Conservation (phyloP, 2,113 vertebrate genomes). For the Corvus moneduloides region DNA sequence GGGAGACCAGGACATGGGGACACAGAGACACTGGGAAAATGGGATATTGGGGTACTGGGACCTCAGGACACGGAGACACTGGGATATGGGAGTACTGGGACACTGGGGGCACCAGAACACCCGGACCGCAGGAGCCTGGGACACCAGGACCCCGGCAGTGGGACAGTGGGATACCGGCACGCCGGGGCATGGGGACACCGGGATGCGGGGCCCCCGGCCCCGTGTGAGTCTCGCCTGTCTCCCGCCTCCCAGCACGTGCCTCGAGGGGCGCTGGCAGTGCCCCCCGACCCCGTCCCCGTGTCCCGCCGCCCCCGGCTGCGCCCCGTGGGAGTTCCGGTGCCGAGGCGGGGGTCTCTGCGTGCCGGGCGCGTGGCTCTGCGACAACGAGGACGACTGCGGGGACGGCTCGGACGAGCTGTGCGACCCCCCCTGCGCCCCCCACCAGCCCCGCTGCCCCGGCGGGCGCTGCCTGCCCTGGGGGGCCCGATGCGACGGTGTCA, state of each 20-base stretch:
- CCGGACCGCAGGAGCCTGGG: background rate
- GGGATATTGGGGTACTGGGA: too few species aligned
- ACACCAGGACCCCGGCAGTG: background rate
- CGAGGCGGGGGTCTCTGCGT: conserved; percentile 75
- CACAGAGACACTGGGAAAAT: rapidly evolving
- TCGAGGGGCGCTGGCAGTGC: conserved; percentile 79
- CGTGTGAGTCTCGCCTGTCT: rapidly evolving
- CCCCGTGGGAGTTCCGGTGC: conserved; percentile 79
- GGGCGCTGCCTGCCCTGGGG: conserved; percentile 79
- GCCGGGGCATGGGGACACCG: background rate
- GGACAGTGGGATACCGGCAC: background rate
- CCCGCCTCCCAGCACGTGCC: conserved; percentile 74
- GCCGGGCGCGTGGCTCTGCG: conserved; percentile 84
- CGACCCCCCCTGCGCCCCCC: conserved; percentile 67
- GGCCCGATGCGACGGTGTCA: conserved; percentile 80
- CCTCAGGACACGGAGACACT: rapidly evolving
- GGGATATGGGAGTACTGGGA: too few species aligned
- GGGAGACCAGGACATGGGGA: background rate
- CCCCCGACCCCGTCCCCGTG: background rate
- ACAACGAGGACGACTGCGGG: conserved; percentile 88
- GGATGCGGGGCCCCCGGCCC: too few species aligned
- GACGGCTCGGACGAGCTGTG: conserved; percentile 90
- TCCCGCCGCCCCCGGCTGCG: conserved; percentile 5
- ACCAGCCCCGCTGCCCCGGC: conserved; percentile 73
- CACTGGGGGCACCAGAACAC: background rate